Evolutionary conservation across 2,888 invertebrate species (phyloP).

Genomic region (Drosophila mulleri): DNA sequence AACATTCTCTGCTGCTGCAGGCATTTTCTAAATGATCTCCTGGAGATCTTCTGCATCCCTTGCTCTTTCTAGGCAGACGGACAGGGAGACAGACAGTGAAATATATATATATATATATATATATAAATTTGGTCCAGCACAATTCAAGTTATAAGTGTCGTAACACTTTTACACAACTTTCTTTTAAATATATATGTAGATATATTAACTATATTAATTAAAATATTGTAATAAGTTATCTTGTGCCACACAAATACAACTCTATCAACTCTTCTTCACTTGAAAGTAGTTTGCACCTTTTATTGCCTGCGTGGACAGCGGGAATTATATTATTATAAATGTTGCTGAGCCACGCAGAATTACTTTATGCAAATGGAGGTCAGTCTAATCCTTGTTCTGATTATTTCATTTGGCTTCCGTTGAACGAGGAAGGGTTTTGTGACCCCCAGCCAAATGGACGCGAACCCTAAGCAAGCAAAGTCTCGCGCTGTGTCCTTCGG

Average conservation of each 20-base stretch:
- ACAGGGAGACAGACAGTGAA: too few relatives aligned
- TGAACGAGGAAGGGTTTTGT: slow-evolving; percentile 1
- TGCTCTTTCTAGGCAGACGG: too few relatives aligned
- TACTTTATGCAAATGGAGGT: slow-evolving; percentile 13
- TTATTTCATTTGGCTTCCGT: slow-evolving; percentile 26
- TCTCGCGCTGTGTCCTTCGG: slow-evolving; percentile 7
- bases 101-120: too few relatives aligned
- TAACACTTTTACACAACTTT: too few relatives aligned
- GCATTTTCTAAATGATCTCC: too few relatives aligned
- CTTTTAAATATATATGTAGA: too few relatives aligned
- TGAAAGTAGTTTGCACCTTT: slow-evolving; percentile 22
- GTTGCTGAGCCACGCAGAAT: slow-evolving; percentile 11
- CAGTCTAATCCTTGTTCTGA: slow-evolving; percentile 24
- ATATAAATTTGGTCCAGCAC: too few relatives aligned
- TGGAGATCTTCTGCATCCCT: too few relatives aligned
- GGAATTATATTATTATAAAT: slow-evolving; percentile 48
- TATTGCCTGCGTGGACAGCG: slow-evolving; percentile 32
- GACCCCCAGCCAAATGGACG: background rate
- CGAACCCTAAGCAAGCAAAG: slow-evolving; percentile 53
- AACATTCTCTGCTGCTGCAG: too few relatives aligned
- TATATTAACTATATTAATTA: too few relatives aligned
- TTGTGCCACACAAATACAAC: background rate
- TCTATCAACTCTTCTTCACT: background rate
- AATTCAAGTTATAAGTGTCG: too few relatives aligned
- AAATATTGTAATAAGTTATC: background rate